Percentiles rank a stretch among this genome's conserved stretches.
Evolutionary conservation across 2,797 vertebrate species (phyloP).

Genomic region (Bufotes viridis): DNA sequence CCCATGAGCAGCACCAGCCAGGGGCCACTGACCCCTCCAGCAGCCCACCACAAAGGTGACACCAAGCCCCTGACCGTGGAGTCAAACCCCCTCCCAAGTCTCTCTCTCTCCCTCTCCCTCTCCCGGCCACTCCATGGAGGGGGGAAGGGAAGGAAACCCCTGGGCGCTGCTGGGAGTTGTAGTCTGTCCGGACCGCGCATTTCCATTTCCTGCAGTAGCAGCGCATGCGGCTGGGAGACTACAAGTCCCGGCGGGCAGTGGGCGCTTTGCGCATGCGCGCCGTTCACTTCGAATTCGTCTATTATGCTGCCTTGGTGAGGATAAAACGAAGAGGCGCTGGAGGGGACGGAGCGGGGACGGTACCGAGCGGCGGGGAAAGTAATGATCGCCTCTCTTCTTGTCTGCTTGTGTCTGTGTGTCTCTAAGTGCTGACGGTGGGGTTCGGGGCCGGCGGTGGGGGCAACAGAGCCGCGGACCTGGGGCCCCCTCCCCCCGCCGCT

Average conservation of each 20-base stretch:
- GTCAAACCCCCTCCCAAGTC: conserved; percentile 50
- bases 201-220: conserved; percentile 45
- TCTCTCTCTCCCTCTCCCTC: conserved; percentile 44
- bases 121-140: conserved; percentile 45
- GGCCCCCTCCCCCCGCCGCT: conserved; percentile 59
- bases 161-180: conserved; percentile 72
- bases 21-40: not conserved
- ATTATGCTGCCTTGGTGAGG: conserved; percentile 91
- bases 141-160: conserved; percentile 37
- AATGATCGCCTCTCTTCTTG: conserved; percentile 77
- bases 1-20: not conserved
- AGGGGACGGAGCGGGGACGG: conserved; percentile 79
- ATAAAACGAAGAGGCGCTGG: conserved; percentile 82
- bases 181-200: conserved; percentile 65
- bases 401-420: conserved; percentile 57
- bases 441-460: conserved; percentile 35
- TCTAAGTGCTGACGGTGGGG: conserved; percentile 54
- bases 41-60: not conserved
- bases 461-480: conserved; percentile 53
- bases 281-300: conserved; percentile 85
- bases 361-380: conserved; percentile 77
- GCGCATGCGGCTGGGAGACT: conserved; percentile 70
- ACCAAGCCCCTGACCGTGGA: conserved; percentile 42
- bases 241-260: conserved; percentile 77
- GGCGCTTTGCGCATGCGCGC: conserved; percentile 80